Evolutionary conservation across 2,113 vertebrate genomes (phyloP).

Genomic region (Peucedramus taeniatus): DNA sequence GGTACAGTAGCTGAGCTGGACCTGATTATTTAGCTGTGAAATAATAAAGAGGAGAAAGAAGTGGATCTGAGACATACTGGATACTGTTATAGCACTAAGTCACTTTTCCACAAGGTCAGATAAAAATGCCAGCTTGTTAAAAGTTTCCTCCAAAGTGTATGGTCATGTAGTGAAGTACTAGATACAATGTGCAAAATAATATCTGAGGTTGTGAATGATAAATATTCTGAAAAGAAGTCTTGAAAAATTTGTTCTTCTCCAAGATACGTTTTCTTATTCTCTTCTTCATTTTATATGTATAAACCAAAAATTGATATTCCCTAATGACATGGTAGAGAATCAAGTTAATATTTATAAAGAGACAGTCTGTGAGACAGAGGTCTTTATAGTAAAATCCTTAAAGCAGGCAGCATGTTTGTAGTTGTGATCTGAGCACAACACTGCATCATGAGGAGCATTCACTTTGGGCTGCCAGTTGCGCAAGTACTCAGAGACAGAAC

Average conservation of each 20-base stretch:
- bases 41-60: neutral
- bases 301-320: neutral
- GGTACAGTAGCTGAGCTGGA: neutral
- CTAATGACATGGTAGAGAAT: neutral
- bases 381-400: neutral
- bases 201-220: neutral
- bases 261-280: neutral
- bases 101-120: neutral
- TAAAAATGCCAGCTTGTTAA: neutral
- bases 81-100: neutral
- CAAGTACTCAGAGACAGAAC: neutral
- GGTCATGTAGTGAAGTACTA: neutral
- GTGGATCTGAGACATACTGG: neutral
- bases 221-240: neutral
- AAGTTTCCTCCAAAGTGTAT: neutral
- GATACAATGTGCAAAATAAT: neutral
- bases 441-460: neutral
- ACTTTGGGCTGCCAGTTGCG: neutral
- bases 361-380: neutral
- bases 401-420: neutral
- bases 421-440: neutral
- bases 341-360: neutral
- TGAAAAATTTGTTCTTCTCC: neutral
- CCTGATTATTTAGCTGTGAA: neutral
- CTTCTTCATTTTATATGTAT: neutral